phyloP scores from a whole-genome alignment of 2,797 vertebrate genomes.

The Agapornis canus region DNA sequence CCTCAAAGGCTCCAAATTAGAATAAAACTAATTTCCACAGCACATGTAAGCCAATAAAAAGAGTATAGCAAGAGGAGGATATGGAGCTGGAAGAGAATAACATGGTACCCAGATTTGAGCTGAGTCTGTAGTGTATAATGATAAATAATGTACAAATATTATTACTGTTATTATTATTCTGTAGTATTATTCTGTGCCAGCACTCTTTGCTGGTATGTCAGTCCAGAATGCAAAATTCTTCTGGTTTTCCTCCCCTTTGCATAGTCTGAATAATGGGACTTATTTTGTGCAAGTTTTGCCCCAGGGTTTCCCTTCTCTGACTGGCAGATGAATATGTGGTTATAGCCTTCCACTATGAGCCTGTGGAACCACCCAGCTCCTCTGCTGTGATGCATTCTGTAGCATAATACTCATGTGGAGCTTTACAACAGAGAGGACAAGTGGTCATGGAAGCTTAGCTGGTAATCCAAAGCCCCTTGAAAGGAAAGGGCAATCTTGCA shows the following conservation, averaged over 20 bases:
- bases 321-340: slow-evolving; percentile 43
- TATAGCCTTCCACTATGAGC: not conserved
- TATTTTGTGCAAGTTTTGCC: slow-evolving; percentile 55
- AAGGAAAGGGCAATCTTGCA: not conserved
- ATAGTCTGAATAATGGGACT: slow-evolving; percentile 25
- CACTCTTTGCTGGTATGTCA: slow-evolving; percentile 16
- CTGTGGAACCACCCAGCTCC: slow-evolving; percentile 19
- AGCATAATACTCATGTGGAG: not conserved
- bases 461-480: slow-evolving; percentile 2
- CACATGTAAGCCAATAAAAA: slow-evolving; percentile 56
- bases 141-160: slow-evolving; percentile 58
- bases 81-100: slow-evolving; percentile 36
- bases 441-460: slow-evolving; percentile 3
- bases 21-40: slow-evolving; percentile 65
- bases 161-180: slow-evolving; percentile 31
- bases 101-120: slow-evolving; percentile 12
- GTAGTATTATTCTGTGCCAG: slow-evolving; percentile 17
- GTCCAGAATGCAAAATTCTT: slow-evolving; percentile 33
- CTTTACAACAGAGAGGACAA: slow-evolving; percentile 25
- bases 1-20: slow-evolving; percentile 65
- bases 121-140: slow-evolving; percentile 47
- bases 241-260: slow-evolving; percentile 1
- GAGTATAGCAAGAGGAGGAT: slow-evolving; percentile 37
- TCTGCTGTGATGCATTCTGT: slow-evolving; percentile 39
- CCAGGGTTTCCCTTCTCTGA: slow-evolving; percentile 40